Conservation (phyloP, 2,113 vertebrate species). For the Erinaceus europaeus region DNA sequence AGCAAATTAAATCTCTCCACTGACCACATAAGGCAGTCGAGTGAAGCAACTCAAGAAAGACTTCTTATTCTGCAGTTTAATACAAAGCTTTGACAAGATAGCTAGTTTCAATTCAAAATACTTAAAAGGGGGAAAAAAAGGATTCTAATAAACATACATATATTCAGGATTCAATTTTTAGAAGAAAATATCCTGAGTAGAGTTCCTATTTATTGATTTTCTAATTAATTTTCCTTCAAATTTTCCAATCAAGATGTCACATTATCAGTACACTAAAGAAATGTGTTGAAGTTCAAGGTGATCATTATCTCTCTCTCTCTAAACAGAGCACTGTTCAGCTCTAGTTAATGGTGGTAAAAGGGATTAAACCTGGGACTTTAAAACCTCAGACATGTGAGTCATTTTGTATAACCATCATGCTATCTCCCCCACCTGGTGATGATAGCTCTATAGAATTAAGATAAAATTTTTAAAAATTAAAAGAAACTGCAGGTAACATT, state of each 20-base stretch:
- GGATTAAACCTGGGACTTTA: no score
- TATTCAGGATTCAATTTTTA: slow-evolving; percentile 7
- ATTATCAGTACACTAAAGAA: neutral
- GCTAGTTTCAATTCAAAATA: slow-evolving; percentile 35
- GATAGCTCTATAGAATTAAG: neutral
- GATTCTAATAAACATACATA: neutral
- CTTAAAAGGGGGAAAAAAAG: neutral
- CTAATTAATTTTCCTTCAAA: neutral
- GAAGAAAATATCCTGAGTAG: neutral
- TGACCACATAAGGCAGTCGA: neutral
- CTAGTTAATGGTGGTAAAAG: no score
- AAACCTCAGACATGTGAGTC: no score
- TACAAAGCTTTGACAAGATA: neutral
- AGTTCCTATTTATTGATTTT: no score
- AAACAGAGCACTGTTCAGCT: no score
- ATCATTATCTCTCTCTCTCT: no score
- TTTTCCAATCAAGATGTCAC: neutral
- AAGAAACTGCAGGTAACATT: no score
- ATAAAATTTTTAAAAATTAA: neutral
- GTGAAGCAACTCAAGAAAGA: neutral
- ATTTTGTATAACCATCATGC: no score
- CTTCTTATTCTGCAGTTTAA: neutral
- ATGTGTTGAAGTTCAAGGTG: neutral
- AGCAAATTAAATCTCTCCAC: neutral
- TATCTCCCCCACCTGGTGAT: no score